Evolutionary conservation across 2,113 vertebrate genomes (phyloP).

Genomic region (human): GRCh38 chr17:46061001-46061500

Average conservation of each 20-base stretch:
- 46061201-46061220: background rate
- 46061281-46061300: background rate
- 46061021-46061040: background rate
- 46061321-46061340: too few relatives aligned
- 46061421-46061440: background rate
- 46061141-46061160: background rate
- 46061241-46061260: background rate
- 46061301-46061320: background rate
- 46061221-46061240: background rate
- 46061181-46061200: background rate
- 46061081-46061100: background rate
- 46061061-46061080: background rate
- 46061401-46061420: background rate
- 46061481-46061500: background rate
- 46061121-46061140: background rate
- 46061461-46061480: background rate
- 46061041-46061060: background rate
- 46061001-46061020: background rate
- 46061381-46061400: background rate
- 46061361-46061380: background rate
- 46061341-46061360: background rate
- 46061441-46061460: background rate
- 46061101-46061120: background rate
- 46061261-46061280: background rate
- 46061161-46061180: background rate